Base-by-base conservation (phyloP, 2,113 vertebrate species). In the Pterophyllum scalare region DNA sequence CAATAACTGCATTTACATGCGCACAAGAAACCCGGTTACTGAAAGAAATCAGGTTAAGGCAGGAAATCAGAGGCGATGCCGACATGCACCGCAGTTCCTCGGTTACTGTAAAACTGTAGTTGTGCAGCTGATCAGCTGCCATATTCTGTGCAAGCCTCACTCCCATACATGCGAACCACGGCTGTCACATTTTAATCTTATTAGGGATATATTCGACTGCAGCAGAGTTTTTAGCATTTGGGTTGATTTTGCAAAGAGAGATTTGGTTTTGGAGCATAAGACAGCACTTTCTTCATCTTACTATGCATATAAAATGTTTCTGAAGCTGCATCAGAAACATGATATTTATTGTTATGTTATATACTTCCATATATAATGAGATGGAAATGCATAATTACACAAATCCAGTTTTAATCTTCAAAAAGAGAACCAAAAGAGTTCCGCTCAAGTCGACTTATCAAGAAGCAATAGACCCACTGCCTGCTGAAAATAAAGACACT, bases 1-100 rank as follows among this genome's bases (percentile, higher is more conserved):
- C 60, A 79, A 88, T 86, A 84, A 91, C 78, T 82, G 74, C 22
- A 74, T 87, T 88, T 84, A 79, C 81, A 70, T 75, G 76, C 58
- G 59, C 56, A 81, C 40, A 40, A 60, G 65, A 67, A 83, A 87
- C 35, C 79, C 78, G 64, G 74, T 62, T 77, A 77, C 10, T 75
- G 49, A 22, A 75, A 64, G 15, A 58, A 83, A 77, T 75, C 28
- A 83, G 79, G 61, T 77, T 57, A 46, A 28, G 59, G 75, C 57
- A 17, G 79, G 56, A 80, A 85, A 81, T 59, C 24, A 20, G 33
- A 64, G 87, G 75, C 70, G 19, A 64, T 3, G 6, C 60, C 52
- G 5, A 65, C 28, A 70, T 13, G 24, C 13, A 26, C 6, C 4
- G 0, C 13, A 64, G 31, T 14, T 54, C 57, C 10, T 31, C 3